Evolutionary conservation across 2,888 invertebrate species (phyloP), one percentile per base, ranked within the genome.

Genomic region (Drosophila putrida): DNA sequence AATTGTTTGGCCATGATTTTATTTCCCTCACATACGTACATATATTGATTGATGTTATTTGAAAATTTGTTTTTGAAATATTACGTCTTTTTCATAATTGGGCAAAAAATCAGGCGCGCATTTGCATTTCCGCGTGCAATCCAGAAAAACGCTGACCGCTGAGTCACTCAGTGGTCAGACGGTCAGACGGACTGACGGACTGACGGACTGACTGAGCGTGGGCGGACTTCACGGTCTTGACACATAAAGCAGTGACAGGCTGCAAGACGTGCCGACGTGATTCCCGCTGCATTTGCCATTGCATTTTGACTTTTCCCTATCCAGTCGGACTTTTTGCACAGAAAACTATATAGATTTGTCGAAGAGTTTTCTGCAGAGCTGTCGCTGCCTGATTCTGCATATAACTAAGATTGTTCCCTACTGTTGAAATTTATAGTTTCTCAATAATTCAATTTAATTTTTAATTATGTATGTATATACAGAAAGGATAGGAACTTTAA

Each of bases 231-330:
- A 44, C 78, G 82, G 78, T 79, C 87, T 83, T 83, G 82, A 78
- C 84, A 83, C 71, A 81, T 75, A 87, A 87, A 74, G 62, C 67
- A 51, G 47, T 55, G 76, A 64, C 73, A 70, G 74, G 72, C 71
- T 49, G 55, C 54, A 66, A 73, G 80, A 75, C 75, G 78, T 75
- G 78, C 75, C 75, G 68, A 77, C 44, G 67, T 75, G 67, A 57
- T 64, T 63, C 35, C 35, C 35, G 33, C 51, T 25, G 60, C 46
- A 27, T 49, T 49, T 10, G 31, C 15, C 47, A 9, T 47, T 47
- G 41, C 41, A 9, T n/a, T n/a, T 15, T 46, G 65, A 54, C 41
- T 27, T 47, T n/a, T 57, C 28, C n/a, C 9, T 20, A 20, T 1
- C 2, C 20, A 2, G 20, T 31, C 9, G 31, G 8, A 6, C 27